Conservation (phyloP, 2,888 invertebrate genomes). For the Galerucella calmariensis region DNA sequence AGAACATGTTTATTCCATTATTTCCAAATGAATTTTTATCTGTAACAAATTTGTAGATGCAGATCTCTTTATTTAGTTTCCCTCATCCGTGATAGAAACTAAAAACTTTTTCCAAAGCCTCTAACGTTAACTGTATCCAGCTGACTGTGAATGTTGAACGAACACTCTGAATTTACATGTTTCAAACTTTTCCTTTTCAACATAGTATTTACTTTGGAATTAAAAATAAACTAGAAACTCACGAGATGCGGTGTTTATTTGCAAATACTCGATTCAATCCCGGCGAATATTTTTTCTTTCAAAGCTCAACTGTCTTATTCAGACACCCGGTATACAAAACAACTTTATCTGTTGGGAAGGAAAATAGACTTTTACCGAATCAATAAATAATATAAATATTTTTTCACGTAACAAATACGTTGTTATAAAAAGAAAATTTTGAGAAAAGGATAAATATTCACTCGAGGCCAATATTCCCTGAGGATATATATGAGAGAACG, state of each 20-base stretch:
- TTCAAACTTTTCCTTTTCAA: slow-evolving; percentile 11
- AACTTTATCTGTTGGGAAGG: too few species aligned
- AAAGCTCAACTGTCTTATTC: not conserved
- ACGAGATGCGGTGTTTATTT: not conserved
- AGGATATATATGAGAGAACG: not conserved
- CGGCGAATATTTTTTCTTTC: too few species aligned
- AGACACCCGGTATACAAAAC: too few species aligned
- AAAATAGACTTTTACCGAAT: not conserved
- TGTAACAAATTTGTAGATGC: too few species aligned
- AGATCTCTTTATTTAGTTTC: not conserved
- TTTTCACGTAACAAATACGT: not conserved
- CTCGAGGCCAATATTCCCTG: not conserved
- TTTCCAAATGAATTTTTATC: too few species aligned
- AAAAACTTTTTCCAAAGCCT: not conserved
- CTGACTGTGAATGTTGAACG: slow-evolving; percentile 2
- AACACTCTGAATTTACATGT: slow-evolving; percentile 4
- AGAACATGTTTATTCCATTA: too few species aligned
- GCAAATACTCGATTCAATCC: too few species aligned
- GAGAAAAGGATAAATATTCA: slow-evolving; percentile 4
- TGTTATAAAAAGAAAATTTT: not conserved
- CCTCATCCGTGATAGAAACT: not conserved
- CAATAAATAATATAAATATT: not conserved
- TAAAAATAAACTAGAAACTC: not conserved
- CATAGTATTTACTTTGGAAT: not conserved
- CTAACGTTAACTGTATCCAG: not conserved